These are phyloP conservation scores for Epizoanthus scotinus DNA, from an alignment of 92 coral and sea anemone species.

Conservation along the genomic window DNA sequence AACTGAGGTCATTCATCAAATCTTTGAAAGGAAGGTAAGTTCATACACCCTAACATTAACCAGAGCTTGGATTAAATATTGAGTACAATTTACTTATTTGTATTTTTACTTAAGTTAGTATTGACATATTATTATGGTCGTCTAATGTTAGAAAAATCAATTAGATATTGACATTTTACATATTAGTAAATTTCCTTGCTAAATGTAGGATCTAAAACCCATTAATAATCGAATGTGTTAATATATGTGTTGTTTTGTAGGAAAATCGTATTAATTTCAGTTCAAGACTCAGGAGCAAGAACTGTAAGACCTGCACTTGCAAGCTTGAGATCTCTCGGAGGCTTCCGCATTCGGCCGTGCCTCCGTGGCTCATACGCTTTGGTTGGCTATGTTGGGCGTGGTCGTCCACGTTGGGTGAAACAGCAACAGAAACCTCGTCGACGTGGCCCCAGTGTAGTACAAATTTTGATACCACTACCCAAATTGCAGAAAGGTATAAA, in stretches of 20 bases:
- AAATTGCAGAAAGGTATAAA: constrained; percentile 25
- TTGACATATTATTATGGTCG: too few relatives aligned
- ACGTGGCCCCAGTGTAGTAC: constrained; percentile 34
- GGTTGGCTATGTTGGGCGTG: constrained; percentile 28
- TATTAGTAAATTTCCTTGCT: too few relatives aligned
- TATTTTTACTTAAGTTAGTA: too few relatives aligned
- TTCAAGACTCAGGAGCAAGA: constrained; percentile 9
- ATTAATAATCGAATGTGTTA: too few relatives aligned
- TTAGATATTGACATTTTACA: too few relatives aligned
- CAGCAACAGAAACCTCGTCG: constrained; percentile 12
- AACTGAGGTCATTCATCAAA: constrained; percentile 30
- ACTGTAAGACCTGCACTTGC: constrained; percentile 13
- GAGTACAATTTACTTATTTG: too few relatives aligned
- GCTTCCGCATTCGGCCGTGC: neutral
- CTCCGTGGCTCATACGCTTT: constrained; percentile 10
- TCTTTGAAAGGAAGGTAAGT: constrained; percentile 32
- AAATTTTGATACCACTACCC: constrained; percentile 9
- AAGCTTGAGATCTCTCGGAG: constrained; percentile 26
- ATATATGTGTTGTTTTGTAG: neutral
- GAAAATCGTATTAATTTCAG: constrained; percentile 23
- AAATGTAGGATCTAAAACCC: too few relatives aligned
- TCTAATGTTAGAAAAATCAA: too few relatives aligned
- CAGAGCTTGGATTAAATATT: too few relatives aligned
- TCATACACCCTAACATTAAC: neutral
- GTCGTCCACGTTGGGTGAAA: constrained; percentile 40